Evolutionary conservation across 1,140 invertebrate species (phyloP).

Genomic region (Drosophila rufa): DNA sequence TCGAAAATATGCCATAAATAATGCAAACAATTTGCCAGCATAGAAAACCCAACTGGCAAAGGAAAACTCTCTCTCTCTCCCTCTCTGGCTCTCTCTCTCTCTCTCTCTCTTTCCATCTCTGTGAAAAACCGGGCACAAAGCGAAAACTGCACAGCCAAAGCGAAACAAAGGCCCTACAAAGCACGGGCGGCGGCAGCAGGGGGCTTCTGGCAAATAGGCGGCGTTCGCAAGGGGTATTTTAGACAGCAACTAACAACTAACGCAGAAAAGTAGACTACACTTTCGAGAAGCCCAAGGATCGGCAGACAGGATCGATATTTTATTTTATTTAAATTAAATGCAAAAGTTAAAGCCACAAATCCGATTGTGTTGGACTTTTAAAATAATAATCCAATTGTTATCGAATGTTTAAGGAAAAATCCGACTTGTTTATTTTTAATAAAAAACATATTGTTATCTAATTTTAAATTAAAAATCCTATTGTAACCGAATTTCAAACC

Average conservation of each 20-base stretch:
- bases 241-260: conserved; percentile 47
- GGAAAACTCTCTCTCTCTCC: conserved; percentile 29
- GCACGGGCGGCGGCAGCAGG: conserved; percentile 20
- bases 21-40: conserved; percentile 74
- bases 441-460: too few relatives aligned
- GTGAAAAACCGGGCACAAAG: conserved; percentile 39
- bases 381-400: too few relatives aligned
- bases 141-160: conserved; percentile 46
- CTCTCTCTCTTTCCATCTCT: not conserved
- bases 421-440: too few relatives aligned
- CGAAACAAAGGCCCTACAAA: conserved; percentile 53
- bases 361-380: too few relatives aligned
- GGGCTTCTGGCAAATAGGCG: not conserved
- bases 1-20: conserved; percentile 81
- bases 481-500: too few relatives aligned
- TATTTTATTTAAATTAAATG: too few relatives aligned
- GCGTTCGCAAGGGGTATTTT: conserved; percentile 1
- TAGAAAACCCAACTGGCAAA: conserved; percentile 64
- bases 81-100: not conserved
- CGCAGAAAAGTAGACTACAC: conserved; percentile 48
- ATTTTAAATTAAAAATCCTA: too few relatives aligned
- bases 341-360: too few relatives aligned
- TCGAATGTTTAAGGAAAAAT: too few relatives aligned
- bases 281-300: not conserved
- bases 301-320: too few relatives aligned